Evolutionary conservation across 2,888 invertebrate genomes (phyloP).

Genomic region (Amphimallon solstitiale): DNA sequence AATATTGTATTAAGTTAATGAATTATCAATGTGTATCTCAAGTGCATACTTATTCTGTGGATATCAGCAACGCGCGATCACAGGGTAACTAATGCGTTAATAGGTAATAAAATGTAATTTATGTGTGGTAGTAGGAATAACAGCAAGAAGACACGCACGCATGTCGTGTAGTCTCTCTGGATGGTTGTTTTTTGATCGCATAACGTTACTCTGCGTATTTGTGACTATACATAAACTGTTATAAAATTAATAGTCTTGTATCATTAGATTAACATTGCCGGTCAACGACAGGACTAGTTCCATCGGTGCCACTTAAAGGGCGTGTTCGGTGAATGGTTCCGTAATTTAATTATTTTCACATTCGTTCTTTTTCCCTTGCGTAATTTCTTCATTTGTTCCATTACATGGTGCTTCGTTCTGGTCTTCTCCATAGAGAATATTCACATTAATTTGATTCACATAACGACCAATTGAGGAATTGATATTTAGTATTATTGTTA

Average conservation of each 20-base stretch:
- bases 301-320: background rate
- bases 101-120: conserved; percentile 16
- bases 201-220: background rate
- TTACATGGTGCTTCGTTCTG: background rate
- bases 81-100: no score
- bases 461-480: no score
- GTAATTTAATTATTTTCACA: conserved; percentile 8
- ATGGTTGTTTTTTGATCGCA: background rate
- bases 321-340: background rate
- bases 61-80: no score
- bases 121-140: background rate
- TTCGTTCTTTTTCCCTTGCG: background rate
- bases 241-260: conserved; percentile 20
- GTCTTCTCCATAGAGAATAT: no score
- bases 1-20: no score
- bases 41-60: no score
- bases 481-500: no score
- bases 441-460: no score
- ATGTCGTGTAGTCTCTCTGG: background rate
- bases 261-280: conserved; percentile 14
- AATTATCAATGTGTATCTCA: no score
- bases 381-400: background rate
- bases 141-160: conserved; percentile 6
- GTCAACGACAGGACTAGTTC: background rate
- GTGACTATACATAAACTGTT: background rate